Evolutionary conservation across 1,140 invertebrate species (phyloP).

Genomic region (Lordiphosa stackelbergi): DNA sequence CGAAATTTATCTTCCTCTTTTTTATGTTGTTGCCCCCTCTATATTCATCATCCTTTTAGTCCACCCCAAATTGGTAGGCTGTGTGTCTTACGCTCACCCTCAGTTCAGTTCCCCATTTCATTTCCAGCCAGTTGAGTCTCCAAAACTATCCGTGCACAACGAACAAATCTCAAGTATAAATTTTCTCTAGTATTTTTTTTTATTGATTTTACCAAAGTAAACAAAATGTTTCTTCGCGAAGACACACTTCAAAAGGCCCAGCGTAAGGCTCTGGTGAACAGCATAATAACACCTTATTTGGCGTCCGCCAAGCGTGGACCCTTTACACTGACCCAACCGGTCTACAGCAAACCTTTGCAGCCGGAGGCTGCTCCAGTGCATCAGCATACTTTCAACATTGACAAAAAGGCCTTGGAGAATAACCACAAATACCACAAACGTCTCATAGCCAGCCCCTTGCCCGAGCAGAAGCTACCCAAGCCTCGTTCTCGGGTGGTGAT

Average conservation of each 20-base stretch:
- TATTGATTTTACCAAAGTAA: background rate
- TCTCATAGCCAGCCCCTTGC: constrained; percentile 16
- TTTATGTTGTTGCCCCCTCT: too few relatives aligned
- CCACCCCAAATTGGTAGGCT: too few relatives aligned
- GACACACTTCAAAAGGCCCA: background rate
- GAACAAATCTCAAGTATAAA: constrained; percentile 1
- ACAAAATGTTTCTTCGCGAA: constrained; percentile 50
- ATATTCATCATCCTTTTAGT: too few relatives aligned
- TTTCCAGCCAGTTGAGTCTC: too few relatives aligned
- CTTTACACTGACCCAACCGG: constrained; percentile 46
- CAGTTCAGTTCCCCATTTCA: too few relatives aligned
- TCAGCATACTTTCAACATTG: constrained; percentile 51
- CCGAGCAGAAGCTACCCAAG: constrained; percentile 1
- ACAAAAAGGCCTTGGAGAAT: constrained; percentile 19
- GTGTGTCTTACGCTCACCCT: too few relatives aligned
- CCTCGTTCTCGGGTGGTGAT: constrained; percentile 31
- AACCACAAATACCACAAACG: constrained; percentile 48
- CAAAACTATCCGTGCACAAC: too few relatives aligned
- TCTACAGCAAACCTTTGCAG: constrained; percentile 23
- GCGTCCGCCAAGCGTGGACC: constrained; percentile 43
- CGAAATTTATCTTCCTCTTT: too few relatives aligned
- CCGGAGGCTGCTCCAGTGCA: constrained; percentile 14
- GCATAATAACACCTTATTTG: constrained; percentile 28
- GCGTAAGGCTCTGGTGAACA: constrained; percentile 6
- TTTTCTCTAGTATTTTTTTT: background rate